These are phyloP conservation scores for Brachynemurus nebulosus DNA, from an alignment of 2,888 invertebrate species.

Conservation along the genomic window DNA sequence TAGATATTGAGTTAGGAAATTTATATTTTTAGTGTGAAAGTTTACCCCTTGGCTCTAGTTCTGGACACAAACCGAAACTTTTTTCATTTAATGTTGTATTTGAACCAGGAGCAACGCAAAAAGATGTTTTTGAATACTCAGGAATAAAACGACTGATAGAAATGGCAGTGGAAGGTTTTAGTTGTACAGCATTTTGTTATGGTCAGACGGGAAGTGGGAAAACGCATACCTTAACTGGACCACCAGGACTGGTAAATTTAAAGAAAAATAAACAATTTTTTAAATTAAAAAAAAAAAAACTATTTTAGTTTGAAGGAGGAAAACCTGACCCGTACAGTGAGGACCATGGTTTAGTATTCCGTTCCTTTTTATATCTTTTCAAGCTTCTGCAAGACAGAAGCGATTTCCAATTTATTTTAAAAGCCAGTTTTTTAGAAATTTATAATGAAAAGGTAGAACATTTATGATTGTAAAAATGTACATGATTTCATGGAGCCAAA, in stretches of 20 bases:
- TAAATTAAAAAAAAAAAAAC: not conserved
- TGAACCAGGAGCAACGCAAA: constrained; percentile 75
- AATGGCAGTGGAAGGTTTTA: constrained; percentile 90
- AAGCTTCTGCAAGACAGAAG: constrained; percentile 62
- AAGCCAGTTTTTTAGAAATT: constrained; percentile 89
- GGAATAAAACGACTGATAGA: constrained; percentile 82
- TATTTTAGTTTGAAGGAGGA: constrained; percentile 36
- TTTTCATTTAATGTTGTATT: constrained; percentile 93
- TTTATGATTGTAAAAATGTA: constrained; percentile 2
- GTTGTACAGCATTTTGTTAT: constrained; percentile 89
- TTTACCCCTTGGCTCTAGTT: constrained; percentile 33
- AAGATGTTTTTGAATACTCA: constrained; percentile 78
- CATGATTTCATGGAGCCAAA: constrained; percentile 5
- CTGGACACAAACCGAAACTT: constrained; percentile 62
- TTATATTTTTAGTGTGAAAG: constrained; percentile 33
- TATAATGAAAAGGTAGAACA: constrained; percentile 85
- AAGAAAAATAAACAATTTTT: not conserved
- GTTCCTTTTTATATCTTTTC: constrained; percentile 83
- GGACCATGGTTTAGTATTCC: constrained; percentile 77
- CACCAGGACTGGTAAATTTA: constrained; percentile 58
- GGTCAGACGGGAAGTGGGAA: constrained; percentile 96
- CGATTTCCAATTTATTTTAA: constrained; percentile 68
- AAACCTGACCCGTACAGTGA: constrained; percentile 51
- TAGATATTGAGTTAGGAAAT: not conserved
- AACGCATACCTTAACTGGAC: constrained; percentile 89